phyloP scores from a whole-genome alignment of 2,797 vertebrate species.

The Phylloscopus collybita region DNA sequence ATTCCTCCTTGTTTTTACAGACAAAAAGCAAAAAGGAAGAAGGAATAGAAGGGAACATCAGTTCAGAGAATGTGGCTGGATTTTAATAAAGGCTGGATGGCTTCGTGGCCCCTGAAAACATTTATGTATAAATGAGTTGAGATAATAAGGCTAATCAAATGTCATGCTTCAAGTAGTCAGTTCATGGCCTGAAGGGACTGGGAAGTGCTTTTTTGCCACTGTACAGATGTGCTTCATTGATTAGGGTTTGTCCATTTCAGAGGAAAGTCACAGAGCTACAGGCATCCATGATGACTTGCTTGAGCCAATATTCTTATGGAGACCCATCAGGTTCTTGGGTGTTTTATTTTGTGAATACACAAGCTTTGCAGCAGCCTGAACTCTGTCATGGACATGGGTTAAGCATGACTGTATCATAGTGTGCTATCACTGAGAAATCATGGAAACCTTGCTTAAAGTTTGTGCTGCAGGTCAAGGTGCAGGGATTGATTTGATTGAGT shows the following conservation, averaged over 20 bases:
- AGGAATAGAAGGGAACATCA: neutral
- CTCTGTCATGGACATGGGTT: neutral
- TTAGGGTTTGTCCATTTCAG: slow-evolving; percentile 17
- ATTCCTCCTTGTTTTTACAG: neutral
- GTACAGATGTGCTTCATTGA: slow-evolving; percentile 47
- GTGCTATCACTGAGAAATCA: neutral
- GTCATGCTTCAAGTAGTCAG: slow-evolving; percentile 47
- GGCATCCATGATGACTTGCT: neutral
- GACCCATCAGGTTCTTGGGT: neutral
- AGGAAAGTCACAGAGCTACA: neutral
- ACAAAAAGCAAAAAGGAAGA: neutral
- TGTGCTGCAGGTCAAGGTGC: neutral
- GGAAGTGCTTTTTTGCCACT: neutral
- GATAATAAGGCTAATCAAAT: slow-evolving; percentile 63
- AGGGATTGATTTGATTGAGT: neutral
- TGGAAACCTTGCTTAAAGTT: neutral
- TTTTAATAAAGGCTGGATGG: slow-evolving; percentile 34
- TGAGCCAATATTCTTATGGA: neutral
- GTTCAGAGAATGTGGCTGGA: neutral
- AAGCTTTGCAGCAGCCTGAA: neutral
- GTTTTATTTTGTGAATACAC: neutral
- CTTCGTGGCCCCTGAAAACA: neutral
- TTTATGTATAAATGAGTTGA: slow-evolving; percentile 39
- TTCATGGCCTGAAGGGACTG: slow-evolving; percentile 2
- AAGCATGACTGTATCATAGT: neutral